Percentiles rank a stretch among this genome's conserved stretches.
These are phyloP conservation scores for Megaleporinus macrocephalus DNA, from an alignment of 2,113 vertebrate species.

Conservation along the genomic window DNA sequence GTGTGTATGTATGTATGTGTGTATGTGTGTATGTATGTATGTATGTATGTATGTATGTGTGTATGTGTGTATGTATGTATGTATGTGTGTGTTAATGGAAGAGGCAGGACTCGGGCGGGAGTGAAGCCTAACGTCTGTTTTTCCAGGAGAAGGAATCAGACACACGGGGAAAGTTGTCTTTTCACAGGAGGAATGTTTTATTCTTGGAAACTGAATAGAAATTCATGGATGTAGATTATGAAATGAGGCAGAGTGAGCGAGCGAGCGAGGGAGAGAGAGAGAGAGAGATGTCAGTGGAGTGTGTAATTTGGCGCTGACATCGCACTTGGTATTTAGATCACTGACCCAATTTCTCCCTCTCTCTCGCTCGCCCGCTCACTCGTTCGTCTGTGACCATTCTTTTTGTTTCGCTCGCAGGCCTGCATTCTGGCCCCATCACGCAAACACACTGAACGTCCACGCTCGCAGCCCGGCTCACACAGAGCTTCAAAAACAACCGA, in stretches of 20 bases:
- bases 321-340: conserved; percentile 75
- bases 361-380: conserved; percentile 59
- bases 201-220: conserved; percentile 11
- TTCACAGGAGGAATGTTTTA: background rate
- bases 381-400: conserved; percentile 52
- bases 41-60: no score
- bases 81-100: no score
- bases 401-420: conserved; percentile 50
- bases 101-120: background rate
- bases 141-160: background rate
- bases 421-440: conserved; percentile 37
- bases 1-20: no score
- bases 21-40: no score
- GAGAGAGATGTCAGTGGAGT: conserved; percentile 57
- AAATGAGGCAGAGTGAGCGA: conserved; percentile 17
- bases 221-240: conserved; percentile 14
- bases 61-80: no score
- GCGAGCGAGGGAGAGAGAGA: conserved; percentile 45
- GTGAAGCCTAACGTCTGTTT: background rate
- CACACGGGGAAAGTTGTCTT: conserved; percentile 15
- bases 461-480: conserved; percentile 13
- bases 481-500: background rate
- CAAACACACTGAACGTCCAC: conserved; percentile 52
- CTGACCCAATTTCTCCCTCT: conserved; percentile 77
- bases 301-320: conserved; percentile 71